These are phyloP conservation scores for Clarias fuscus DNA, from an alignment of 2,797 vertebrate genomes.

Conservation along the genomic window DNA sequence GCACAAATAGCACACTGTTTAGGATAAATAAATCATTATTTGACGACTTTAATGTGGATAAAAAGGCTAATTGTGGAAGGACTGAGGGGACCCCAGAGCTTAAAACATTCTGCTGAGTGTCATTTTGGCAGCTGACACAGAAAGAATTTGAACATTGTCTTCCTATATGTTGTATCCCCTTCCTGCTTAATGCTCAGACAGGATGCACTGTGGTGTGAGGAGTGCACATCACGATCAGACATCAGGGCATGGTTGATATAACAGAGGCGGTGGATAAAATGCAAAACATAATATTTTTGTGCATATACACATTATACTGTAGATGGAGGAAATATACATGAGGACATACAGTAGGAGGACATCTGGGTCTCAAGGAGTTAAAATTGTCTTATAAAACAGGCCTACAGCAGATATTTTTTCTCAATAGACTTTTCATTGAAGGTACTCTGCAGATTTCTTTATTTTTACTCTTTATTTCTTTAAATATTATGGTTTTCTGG, in stretches of 20 bases:
- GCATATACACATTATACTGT: no score
- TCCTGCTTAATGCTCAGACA: background rate
- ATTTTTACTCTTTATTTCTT: no score
- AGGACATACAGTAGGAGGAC: no score
- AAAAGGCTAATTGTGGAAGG: background rate
- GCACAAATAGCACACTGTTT: constrained; percentile 1
- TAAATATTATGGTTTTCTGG: no score
- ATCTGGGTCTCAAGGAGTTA: no score
- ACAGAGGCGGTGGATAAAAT: background rate
- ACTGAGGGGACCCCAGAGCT: background rate
- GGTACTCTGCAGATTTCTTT: no score
- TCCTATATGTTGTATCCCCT: background rate
- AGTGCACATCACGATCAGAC: no score
- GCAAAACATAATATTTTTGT: background rate
- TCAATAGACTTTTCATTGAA: no score
- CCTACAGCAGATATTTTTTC: no score
- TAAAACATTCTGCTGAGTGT: constrained; percentile 16
- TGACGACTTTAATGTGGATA: constrained; percentile 25
- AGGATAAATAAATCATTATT: constrained; percentile 32
- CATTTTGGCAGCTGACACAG: constrained; percentile 4
- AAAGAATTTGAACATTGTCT: background rate
- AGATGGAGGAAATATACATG: no score
- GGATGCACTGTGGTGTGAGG: background rate
- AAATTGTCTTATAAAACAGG: no score
- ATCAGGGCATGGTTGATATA: background rate